Base-by-base conservation (phyloP, 2,113 vertebrate species). In the Panthera uncia region DNA sequence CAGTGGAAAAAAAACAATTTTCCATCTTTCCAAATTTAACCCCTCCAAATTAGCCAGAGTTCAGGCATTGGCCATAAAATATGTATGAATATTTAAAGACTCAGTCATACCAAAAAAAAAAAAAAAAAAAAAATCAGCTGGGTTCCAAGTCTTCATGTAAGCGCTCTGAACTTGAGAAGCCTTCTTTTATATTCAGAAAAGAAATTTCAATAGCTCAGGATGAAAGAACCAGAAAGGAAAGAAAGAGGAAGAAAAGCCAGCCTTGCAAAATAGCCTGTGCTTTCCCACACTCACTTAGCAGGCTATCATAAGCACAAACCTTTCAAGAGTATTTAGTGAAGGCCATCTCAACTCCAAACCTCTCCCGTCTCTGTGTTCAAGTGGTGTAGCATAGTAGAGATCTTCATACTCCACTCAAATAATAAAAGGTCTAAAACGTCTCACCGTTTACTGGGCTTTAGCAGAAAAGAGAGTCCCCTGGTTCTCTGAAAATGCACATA, bases 161-260 rank as follows among this genome's bases (percentile, higher is more conserved):
- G 76, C 61, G 65, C 45, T 19, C 41, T 21, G 65, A 93, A 38
- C 38, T 55, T 38, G 19, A 92, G 38, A 92, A 85, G 63, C 25
- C 74, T 87, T 45, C 68, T 82, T 94, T 93, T 92, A 74, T 71
- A 76, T 50, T 93, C 50, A 78, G 79, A 57, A 89, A 86, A 31
- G 4, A 73, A 38, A 96, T 81, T 84, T 90, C 88, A 84, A 48
- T 21, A 78, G 76, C 57, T 69, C 71, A 90, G 13, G 50, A 55
- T 81, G 66, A 96, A 88, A 88, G n/a, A 50, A 92, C 18, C 16
- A 41, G 36, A 90, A 78, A 86, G 33, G 29, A 10, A 79, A 66
- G 5, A 45, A 38, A 19, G 3, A 19, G 68, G 13, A 9, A 7
- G 16, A 6, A 16, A 31, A 91, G 55, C 5, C 57, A 83, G 74